Conservation (phyloP, 2,113 vertebrate genomes). For the Camelus dromedarius region DNA sequence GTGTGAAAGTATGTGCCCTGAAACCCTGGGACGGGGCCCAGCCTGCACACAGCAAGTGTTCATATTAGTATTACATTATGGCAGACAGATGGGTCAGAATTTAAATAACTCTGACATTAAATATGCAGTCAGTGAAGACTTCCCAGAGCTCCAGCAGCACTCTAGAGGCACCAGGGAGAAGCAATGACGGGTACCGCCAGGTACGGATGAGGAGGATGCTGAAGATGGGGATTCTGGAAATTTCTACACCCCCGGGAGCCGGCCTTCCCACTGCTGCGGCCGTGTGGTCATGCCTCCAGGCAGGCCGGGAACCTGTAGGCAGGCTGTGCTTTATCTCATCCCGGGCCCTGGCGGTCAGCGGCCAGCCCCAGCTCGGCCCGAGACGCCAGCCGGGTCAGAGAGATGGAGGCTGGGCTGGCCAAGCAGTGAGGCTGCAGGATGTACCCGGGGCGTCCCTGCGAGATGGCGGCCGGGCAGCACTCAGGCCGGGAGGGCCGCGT, state of each 20-base stretch:
- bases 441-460: fast-evolving
- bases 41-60: fast-evolving
- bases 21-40: fast-evolving
- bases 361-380: background rate
- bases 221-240: background rate
- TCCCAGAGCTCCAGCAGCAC: background rate
- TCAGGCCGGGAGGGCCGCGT: background rate
- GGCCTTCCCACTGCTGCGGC: background rate
- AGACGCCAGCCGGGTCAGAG: fast-evolving
- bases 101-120: background rate
- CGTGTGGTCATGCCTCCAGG: fast-evolving
- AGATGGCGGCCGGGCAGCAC: fast-evolving
- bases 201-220: background rate
- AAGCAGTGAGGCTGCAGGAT: background rate
- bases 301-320: background rate
- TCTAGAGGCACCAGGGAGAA: background rate
- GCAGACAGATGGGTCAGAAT: background rate
- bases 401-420: background rate
- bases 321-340: no score
- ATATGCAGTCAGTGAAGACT: background rate
- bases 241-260: fast-evolving
- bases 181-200: fast-evolving
- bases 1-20: fast-evolving
- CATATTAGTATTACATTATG: fast-evolving
- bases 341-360: fast-evolving